Percentiles rank a stretch among this genome's conserved stretches.
Conservation (phyloP, 92 coral and sea anemone genomes). For the Epizoanthus fatuus region DNA sequence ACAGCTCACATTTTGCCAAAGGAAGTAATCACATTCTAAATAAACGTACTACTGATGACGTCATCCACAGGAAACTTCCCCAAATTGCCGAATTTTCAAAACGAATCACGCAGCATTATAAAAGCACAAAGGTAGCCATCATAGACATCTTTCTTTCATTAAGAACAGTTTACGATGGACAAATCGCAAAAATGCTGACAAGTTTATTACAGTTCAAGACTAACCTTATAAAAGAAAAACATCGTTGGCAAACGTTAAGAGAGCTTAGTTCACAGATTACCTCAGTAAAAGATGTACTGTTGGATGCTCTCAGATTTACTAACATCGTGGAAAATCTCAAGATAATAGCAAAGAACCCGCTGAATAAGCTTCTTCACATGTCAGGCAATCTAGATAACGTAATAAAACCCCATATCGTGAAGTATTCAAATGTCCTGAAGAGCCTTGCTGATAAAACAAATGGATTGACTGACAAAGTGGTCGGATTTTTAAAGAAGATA, state of each 20-base stretch:
- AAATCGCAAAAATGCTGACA: no score
- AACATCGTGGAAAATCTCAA: conserved; percentile 15
- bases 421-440: conserved; percentile 52
- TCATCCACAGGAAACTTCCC: no score
- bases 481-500: conserved; percentile 67
- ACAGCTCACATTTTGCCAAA: no score
- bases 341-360: conserved; percentile 54
- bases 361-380: conserved; percentile 51
- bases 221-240: no score
- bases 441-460: conserved; percentile 66
- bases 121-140: conserved; percentile 45
- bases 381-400: conserved; percentile 56
- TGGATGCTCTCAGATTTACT: no score
- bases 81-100: conserved; percentile 59
- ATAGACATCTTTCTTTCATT: conserved; percentile 64
- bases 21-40: no score
- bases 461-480: conserved; percentile 69
- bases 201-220: no score
- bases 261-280: no score
- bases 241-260: no score
- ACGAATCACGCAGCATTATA: conserved; percentile 50
- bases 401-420: conserved; percentile 66
- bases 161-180: conserved; percentile 61
- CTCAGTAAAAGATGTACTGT: no score
- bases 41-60: no score